phyloP scores from a whole-genome alignment of 2,113 vertebrate species.

The Syngnathus floridae region DNA sequence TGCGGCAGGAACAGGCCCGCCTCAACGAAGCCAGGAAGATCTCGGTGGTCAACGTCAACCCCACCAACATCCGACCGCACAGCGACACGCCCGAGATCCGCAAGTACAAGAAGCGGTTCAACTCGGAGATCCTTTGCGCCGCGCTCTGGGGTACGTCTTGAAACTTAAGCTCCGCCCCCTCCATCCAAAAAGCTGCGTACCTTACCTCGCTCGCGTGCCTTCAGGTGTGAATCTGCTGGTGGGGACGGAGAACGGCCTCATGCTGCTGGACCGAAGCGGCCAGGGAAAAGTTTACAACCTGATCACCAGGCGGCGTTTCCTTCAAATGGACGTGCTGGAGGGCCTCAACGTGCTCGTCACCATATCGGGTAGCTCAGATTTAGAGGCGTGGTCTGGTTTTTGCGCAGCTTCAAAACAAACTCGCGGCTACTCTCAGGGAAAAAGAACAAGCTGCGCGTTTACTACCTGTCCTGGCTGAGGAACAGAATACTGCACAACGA shows the following conservation, averaged over 20 bases:
- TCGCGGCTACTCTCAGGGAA: conserved; percentile 70
- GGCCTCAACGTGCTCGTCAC: conserved; percentile 97
- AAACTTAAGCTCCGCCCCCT: background rate
- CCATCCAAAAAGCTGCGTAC: background rate
- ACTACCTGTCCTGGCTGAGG: conserved; percentile 96
- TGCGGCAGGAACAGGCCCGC: conserved; percentile 93
- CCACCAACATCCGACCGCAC: conserved; percentile 95
- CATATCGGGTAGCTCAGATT: conserved; percentile 80
- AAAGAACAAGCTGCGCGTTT: conserved; percentile 95
- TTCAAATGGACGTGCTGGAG: conserved; percentile 97
- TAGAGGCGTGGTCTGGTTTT: too few species aligned
- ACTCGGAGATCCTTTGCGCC: conserved; percentile 95
- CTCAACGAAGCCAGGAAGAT: conserved; percentile 95
- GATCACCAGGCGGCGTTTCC: conserved; percentile 90
- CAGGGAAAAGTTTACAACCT: conserved; percentile 97
- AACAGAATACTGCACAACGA: conserved; percentile 97
- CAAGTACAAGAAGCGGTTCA: conserved; percentile 99
- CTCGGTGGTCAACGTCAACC: conserved; percentile 96
- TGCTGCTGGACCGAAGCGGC: conserved; percentile 94
- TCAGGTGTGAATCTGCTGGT: conserved; percentile 93
- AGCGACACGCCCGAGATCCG: conserved; percentile 97
- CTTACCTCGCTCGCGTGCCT: conserved; percentile 12
- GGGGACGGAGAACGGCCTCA: conserved; percentile 93
- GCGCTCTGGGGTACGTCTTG: conserved; percentile 84
- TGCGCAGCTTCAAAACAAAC: too few species aligned